Percentiles rank a stretch among this genome's conserved stretches.
Evolutionary conservation across 1,140 invertebrate genomes (phyloP).

Genomic region (Asobara japonica): DNA sequence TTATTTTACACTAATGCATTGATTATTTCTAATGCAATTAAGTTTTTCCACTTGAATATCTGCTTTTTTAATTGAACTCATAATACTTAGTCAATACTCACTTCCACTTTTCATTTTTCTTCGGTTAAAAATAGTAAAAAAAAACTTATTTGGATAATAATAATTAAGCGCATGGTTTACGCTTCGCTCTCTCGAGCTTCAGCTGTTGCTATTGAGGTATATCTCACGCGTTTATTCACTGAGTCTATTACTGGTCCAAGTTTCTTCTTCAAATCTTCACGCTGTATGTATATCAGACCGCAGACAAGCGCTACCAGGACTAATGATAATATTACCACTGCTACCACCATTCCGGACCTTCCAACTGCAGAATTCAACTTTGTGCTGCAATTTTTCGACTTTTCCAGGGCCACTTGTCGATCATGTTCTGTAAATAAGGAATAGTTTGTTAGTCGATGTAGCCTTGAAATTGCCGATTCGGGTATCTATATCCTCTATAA

Average conservation of each 20-base stretch:
- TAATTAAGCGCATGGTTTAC: conserved; percentile 37
- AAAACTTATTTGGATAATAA: background rate
- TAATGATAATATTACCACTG: conserved; percentile 70
- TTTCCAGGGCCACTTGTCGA: conserved; percentile 45
- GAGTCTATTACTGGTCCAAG: conserved; percentile 74
- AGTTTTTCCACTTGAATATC: background rate
- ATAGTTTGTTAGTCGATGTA: too few relatives aligned
- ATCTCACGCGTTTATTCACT: conserved; percentile 77
- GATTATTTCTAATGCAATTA: background rate
- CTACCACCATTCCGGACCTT: conserved; percentile 65
- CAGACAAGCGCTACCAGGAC: conserved; percentile 68
- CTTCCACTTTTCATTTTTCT: background rate
- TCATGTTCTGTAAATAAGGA: conserved; percentile 56
- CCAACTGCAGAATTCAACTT: conserved; percentile 46
- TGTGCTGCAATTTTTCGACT: conserved; percentile 49
- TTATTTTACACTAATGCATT: background rate
- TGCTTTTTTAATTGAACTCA: background rate
- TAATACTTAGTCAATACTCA: background rate
- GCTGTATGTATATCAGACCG: conserved; percentile 72
- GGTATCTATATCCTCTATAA: too few relatives aligned
- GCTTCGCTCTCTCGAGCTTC: conserved; percentile 64
- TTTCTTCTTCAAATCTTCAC: conserved; percentile 69
- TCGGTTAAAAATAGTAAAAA: background rate
- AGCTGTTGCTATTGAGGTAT: conserved; percentile 73
- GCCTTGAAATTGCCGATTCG: too few relatives aligned